A percentile compares a stretch with the other conserved stretches of the same genome.
phyloP scores from a whole-genome alignment of 2,113 vertebrate species.

The Vimba vimba region DNA sequence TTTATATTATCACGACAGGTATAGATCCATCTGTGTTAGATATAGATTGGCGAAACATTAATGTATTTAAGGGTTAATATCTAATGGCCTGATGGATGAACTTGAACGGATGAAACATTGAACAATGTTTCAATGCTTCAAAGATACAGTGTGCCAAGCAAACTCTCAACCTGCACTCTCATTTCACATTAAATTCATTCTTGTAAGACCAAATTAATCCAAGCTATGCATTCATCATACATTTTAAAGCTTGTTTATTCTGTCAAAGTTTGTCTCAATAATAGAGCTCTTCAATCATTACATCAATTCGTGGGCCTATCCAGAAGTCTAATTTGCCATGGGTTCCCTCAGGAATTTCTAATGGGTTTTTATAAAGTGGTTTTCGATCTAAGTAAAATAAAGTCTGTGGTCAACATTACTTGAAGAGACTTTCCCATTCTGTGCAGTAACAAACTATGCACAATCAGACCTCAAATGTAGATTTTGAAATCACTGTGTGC shows the following conservation, averaged over 20 bases:
- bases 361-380: constrained; percentile 6
- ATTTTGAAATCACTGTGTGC: not conserved
- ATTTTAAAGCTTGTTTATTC: constrained; percentile 24
- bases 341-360: constrained; percentile 2
- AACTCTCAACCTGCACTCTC: not conserved
- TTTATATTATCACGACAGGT: no score
- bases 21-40: no score
- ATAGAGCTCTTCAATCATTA: constrained; percentile 1
- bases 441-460: not conserved
- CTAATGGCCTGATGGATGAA: no score
- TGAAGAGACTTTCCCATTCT: not conserved
- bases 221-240: not conserved
- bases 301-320: not conserved
- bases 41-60: no score
- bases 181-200: not conserved
- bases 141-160: not conserved
- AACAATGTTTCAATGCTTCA: not conserved
- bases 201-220: not conserved
- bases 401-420: not conserved
- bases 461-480: not conserved
- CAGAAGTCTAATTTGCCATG: constrained; percentile 13
- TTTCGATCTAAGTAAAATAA: not conserved
- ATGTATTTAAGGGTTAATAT: not conserved
- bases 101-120: not conserved
- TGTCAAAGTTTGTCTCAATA: not conserved